Percentiles rank a stretch among this genome's conserved stretches.
These are phyloP conservation scores for Dicentrarchus labrax DNA, from an alignment of 2,113 vertebrate genomes.

Conservation along the genomic window DNA sequence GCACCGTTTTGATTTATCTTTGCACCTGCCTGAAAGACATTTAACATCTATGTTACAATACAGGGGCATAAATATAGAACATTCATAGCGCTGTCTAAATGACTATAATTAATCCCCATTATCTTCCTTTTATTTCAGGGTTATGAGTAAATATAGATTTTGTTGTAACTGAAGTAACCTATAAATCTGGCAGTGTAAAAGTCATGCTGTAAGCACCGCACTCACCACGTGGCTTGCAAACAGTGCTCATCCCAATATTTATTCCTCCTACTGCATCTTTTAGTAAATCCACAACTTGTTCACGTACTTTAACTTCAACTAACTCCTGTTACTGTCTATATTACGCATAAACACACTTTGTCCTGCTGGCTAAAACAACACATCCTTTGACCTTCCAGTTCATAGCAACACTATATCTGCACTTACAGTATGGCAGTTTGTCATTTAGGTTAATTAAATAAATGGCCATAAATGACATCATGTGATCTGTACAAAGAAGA, in stretches of 20 bases:
- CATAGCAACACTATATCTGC: not conserved
- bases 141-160: slow-evolving; percentile 4
- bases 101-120: not conserved
- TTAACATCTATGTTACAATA: slow-evolving; percentile 2
- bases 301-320: not conserved
- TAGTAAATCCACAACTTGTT: not conserved
- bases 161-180: not conserved
- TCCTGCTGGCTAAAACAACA: slow-evolving; percentile 20
- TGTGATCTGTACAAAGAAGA: slow-evolving; percentile 16
- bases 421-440: slow-evolving; percentile 26
- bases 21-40: not conserved
- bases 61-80: not conserved
- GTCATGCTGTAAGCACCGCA: slow-evolving; percentile 2
- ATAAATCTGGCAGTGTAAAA: slow-evolving; percentile 45
- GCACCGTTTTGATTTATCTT: no score
- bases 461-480: not conserved
- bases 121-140: not conserved
- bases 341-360: not conserved
- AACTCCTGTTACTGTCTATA: not conserved
- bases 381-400: slow-evolving; percentile 15
- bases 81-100: slow-evolving; percentile 9
- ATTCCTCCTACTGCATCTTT: not conserved
- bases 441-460: slow-evolving; percentile 20
- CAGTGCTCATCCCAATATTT: not conserved
- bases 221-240: slow-evolving; percentile 11